Conservation (phyloP, 35 echinoderm and acorn worm genomes). For the Apostichopus parvimensis region DNA sequence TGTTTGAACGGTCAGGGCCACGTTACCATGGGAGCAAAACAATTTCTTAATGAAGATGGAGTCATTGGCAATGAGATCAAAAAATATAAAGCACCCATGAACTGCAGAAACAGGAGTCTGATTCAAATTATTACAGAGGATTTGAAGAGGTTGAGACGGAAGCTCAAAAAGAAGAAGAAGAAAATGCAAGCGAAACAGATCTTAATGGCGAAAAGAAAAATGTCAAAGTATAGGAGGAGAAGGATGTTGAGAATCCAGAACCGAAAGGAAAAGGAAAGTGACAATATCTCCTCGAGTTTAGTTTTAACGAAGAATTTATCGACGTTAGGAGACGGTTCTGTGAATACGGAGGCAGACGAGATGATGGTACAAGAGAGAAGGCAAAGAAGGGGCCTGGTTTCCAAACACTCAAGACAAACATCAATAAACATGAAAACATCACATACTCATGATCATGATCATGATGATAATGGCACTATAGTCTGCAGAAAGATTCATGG, state of each 20-base stretch:
- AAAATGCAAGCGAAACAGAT: neutral
- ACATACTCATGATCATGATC: neutral
- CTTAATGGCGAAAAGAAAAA: neutral
- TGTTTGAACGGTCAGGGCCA: no score
- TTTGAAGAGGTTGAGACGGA: neutral
- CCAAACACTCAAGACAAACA: neutral
- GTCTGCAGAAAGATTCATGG: neutral
- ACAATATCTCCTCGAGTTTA: neutral
- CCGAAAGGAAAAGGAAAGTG: neutral
- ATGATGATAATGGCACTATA: neutral
- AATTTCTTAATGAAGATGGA: no score
- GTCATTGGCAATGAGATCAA: no score
- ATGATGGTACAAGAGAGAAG: neutral
- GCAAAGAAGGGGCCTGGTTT: neutral
- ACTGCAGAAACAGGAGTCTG: no score
- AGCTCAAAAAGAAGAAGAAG: slow-evolving; percentile 1
- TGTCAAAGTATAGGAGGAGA: neutral
- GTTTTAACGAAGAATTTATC: neutral
- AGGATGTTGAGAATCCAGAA: neutral
- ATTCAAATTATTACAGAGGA: neutral
- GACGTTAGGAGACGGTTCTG: neutral
- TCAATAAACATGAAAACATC: neutral
- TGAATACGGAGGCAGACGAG: neutral
- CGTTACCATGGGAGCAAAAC: no score
- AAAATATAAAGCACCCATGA: no score